Evolutionary conservation across 2,888 invertebrate genomes (phyloP).

Genomic region (Melangyna quadrimaculata): DNA sequence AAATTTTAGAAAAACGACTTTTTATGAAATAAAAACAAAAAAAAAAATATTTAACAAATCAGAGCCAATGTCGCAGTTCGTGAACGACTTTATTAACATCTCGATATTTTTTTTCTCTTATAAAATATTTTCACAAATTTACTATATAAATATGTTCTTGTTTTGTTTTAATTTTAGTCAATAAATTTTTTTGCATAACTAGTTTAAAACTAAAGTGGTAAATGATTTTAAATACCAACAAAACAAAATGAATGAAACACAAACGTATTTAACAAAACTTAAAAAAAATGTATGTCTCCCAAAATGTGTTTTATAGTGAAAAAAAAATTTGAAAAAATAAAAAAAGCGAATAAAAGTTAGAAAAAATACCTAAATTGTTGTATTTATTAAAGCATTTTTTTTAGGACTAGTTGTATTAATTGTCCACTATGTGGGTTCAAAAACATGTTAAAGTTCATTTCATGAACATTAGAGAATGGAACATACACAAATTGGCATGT

Average conservation of each 20-base stretch:
- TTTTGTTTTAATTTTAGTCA: conserved; percentile 48
- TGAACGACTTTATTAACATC: conserved; percentile 31
- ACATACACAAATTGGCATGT: too few relatives aligned
- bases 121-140: conserved; percentile 28
- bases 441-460: too few relatives aligned
- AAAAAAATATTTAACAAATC: neutral
- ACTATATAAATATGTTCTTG: conserved; percentile 9
- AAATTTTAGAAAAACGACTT: conserved; percentile 52
- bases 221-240: conserved; percentile 41
- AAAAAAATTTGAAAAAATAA: conserved; percentile 40
- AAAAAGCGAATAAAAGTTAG: conserved; percentile 61
- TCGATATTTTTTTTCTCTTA: conserved; percentile 25
- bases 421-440: too few relatives aligned
- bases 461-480: too few relatives aligned
- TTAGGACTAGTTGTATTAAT: too few relatives aligned
- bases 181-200: conserved; percentile 50
- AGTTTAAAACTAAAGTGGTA: conserved; percentile 57
- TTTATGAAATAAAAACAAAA: conserved; percentile 12
- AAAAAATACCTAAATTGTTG: conserved; percentile 9
- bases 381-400: neutral
- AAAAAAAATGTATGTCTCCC: conserved; percentile 55
- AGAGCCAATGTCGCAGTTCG: neutral
- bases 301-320: conserved; percentile 63
- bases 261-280: conserved; percentile 34
- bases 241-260: conserved; percentile 10